Conservation (phyloP, 2,113 vertebrate species). For the Nerophis ophidion region DNA sequence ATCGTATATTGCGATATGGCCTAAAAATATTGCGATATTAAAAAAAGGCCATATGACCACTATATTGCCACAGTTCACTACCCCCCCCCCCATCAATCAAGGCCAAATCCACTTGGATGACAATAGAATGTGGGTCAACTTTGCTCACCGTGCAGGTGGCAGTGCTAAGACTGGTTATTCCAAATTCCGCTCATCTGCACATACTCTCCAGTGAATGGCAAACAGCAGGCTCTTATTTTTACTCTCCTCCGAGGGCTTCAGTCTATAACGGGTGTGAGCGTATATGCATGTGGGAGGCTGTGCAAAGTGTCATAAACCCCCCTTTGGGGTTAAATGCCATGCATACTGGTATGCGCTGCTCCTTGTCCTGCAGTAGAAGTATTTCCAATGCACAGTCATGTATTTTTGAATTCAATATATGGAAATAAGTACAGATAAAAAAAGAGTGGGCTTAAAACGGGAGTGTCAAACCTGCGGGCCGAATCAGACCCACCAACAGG, state of each 20-base stretch:
- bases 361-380: slow-evolving; percentile 7
- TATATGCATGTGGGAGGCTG: slow-evolving; percentile 16
- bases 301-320: slow-evolving; percentile 22
- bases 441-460: no score
- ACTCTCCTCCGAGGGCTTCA: slow-evolving; percentile 33
- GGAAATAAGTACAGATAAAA: slow-evolving; percentile 14
- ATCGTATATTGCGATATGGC: no score
- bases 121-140: slow-evolving; percentile 51
- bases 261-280: slow-evolving; percentile 28
- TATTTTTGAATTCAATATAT: slow-evolving; percentile 1
- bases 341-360: not conserved
- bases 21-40: no score
- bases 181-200: slow-evolving; percentile 45
- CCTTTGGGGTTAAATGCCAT: slow-evolving; percentile 30
- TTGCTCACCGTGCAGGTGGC: slow-evolving; percentile 38
- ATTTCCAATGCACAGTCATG: not conserved
- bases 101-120: slow-evolving; percentile 34
- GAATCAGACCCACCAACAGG: no score
- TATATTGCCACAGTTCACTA: not conserved
- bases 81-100: not conserved
- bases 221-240: slow-evolving; percentile 45
- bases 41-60: no score
- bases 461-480: no score
- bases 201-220: slow-evolving; percentile 21
- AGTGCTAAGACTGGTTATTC: slow-evolving; percentile 24